Evolutionary conservation across 2,888 invertebrate genomes (phyloP), one percentile per base, ranked within the genome.

Genomic region (Idaea aversata): DNA sequence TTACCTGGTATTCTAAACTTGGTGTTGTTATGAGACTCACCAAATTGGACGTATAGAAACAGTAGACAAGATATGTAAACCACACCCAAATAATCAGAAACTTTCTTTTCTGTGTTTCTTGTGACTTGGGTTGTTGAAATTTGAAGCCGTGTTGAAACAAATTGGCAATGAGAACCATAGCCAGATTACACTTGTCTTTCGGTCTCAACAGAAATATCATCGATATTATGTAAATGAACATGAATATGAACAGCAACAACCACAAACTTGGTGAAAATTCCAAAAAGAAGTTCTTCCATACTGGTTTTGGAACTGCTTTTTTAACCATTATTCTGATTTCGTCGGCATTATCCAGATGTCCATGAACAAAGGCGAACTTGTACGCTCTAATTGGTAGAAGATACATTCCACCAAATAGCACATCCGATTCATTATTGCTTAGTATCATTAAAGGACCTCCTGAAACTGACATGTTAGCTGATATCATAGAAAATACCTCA

Each of bases 21-120:
- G 80, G 80, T 15, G 72, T 75, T 2, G 71, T 67, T 0, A 76
- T 79, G 1, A 79, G 60, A 67, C 82, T 82, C 36, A 77, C 69
- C 10, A 83, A 63, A 58, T 65, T 76, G 0, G 78, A 76, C 16
- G 76, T 79, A 57, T 79, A 80, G 15, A 75, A 77, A 36, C 70
- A 67, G 65, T 79, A 78, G 0, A 78, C 67, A 5, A 80, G 62
- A 62, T 73, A 82, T 0, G 84, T 77, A 63, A 84, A 88, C 75
- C 80, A 75, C 5, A 87, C 69, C 88, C 88, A 88, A 6, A 75
- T 64, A 7, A 85, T 75, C 3, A 86, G 47, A 47, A 47, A 47
- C 47, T 47, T 47, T 47, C 47, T 6, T 47, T 6, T 47, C 13
- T 4, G 25, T 25, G 25, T 25, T 25, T n/a, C n/a, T n/a, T 25